Percentiles rank a stretch among this genome's conserved stretches.
Evolutionary conservation across 2,888 invertebrate species (phyloP).

Genomic region (Escarpia spicata): DNA sequence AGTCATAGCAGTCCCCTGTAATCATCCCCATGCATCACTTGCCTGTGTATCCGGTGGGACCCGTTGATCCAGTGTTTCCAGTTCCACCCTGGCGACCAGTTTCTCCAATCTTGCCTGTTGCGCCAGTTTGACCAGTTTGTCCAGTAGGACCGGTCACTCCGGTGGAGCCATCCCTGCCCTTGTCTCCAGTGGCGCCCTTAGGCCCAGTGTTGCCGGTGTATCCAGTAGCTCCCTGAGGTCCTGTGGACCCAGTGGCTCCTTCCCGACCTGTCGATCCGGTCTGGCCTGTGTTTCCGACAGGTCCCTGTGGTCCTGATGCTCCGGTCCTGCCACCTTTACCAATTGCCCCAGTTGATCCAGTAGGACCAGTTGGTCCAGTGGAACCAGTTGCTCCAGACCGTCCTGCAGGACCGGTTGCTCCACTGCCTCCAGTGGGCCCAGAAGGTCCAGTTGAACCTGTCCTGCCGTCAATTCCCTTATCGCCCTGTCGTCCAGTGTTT

Average conservation of each 20-base stretch:
- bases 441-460: constrained; percentile 33
- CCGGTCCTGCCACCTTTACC: constrained; percentile 17
- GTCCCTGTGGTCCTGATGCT: constrained; percentile 18
- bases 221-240: not conserved
- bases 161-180: constrained; percentile 33
- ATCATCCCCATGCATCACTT: not conserved
- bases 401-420: constrained; percentile 35
- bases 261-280: constrained; percentile 69
- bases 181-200: constrained; percentile 29
- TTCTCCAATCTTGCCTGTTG: constrained; percentile 14
- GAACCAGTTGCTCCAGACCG: constrained; percentile 32
- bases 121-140: constrained; percentile 34
- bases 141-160: constrained; percentile 34
- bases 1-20: not conserved
- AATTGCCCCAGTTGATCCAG: not conserved
- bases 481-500: constrained; percentile 20
- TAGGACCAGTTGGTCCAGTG: constrained; percentile 28
- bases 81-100: not conserved
- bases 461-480: constrained; percentile 24
- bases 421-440: constrained; percentile 37
- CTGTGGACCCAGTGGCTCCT: constrained; percentile 22
- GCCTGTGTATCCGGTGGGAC: not conserved
- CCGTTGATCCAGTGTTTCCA: constrained; percentile 22
- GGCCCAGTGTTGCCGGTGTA: constrained; percentile 23
- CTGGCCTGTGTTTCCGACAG: not conserved